Evolutionary conservation across 2,888 invertebrate species (phyloP).

Genomic region (Hipparchia semele): DNA sequence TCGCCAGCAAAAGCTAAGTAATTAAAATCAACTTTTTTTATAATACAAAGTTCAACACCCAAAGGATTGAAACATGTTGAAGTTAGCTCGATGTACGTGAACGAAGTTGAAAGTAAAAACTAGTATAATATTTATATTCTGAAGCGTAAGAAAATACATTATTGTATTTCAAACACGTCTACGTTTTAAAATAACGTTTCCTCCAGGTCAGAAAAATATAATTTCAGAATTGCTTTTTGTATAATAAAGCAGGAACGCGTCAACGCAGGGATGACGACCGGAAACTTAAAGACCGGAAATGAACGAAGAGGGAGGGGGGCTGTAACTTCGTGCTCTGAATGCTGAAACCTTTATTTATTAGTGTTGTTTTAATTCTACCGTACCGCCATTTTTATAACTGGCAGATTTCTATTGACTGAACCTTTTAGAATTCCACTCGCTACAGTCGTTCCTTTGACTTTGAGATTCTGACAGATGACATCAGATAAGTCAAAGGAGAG

Average conservation of each 20-base stretch:
- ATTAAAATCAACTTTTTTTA: neutral
- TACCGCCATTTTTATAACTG: too few species aligned
- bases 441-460: too few species aligned
- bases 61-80: neutral
- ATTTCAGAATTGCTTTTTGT: conserved; percentile 3
- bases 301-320: neutral
- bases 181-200: conserved; percentile 11
- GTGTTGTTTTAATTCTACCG: too few species aligned
- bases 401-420: too few species aligned
- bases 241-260: neutral
- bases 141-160: neutral
- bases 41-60: neutral
- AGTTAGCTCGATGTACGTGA: neutral
- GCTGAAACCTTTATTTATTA: neutral
- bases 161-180: neutral
- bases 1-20: too few species aligned
- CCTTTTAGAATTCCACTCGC: too few species aligned
- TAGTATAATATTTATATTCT: too few species aligned
- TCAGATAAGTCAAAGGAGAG: too few species aligned
- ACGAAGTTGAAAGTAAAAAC: neutral
- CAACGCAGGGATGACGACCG: conserved; percentile 12
- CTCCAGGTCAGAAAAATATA: conserved; percentile 1
- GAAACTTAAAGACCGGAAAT: neutral
- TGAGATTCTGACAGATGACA: too few species aligned
- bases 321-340: conserved; percentile 9